Percentiles rank a stretch among this genome's conserved stretches.
Conservation (phyloP, 2,113 vertebrate species). For the Piprites chloris region DNA sequence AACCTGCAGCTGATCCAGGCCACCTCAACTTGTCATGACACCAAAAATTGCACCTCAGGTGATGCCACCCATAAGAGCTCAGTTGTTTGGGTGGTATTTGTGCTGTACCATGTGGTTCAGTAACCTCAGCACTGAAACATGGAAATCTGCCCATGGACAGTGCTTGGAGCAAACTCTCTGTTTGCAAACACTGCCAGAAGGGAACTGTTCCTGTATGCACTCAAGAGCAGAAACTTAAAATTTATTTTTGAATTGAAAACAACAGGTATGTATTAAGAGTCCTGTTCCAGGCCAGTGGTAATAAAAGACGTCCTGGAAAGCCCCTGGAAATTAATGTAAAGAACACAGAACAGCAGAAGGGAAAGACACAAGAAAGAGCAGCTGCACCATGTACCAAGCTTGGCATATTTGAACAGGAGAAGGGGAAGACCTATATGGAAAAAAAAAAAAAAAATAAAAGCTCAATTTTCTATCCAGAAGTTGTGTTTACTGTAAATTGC, state of each 20-base stretch:
- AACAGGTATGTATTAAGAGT: neutral
- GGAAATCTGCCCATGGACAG: neutral
- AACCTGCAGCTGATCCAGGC: neutral
- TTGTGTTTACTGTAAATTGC: neutral
- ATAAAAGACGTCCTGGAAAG: neutral
- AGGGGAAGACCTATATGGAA: neutral
- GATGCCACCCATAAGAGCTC: neutral
- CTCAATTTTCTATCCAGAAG: neutral
- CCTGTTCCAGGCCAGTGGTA: neutral
- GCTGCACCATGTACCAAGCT: neutral
- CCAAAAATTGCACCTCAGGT: neutral
- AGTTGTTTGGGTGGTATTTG: neutral
- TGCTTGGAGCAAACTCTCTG: too few relatives aligned
- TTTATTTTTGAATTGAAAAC: neutral
- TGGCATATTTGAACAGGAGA: neutral
- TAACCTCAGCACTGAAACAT: neutral
- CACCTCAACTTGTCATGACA: neutral
- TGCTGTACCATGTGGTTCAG: rapidly evolving
- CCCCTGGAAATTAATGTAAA: neutral
- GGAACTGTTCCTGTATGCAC: neutral
- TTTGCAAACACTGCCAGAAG: neutral
- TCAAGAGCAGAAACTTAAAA: neutral
- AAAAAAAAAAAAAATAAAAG: neutral
- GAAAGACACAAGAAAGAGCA: neutral
- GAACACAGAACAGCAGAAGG: neutral